Conservation (phyloP, 2,888 invertebrate species). For the Automeris io region DNA sequence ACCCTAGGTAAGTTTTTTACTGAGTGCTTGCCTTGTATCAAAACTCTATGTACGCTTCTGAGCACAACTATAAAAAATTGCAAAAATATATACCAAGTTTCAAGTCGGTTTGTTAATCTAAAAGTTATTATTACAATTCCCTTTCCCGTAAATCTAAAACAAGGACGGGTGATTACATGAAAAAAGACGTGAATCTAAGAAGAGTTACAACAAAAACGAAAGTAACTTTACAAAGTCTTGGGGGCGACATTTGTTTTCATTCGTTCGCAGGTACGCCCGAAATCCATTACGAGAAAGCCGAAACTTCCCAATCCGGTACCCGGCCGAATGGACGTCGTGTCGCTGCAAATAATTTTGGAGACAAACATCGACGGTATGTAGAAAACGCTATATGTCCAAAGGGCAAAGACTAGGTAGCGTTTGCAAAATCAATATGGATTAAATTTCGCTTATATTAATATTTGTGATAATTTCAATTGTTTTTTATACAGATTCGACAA, state of each 20-base stretch:
- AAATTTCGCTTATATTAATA: constrained; percentile 1
- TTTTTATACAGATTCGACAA: too few relatives aligned
- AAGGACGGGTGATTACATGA: too few relatives aligned
- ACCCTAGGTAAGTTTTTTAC: too few relatives aligned
- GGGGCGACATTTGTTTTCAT: constrained; percentile 21
- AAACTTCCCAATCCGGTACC: constrained; percentile 26
- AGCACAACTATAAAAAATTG: too few relatives aligned
- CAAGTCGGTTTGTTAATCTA: too few relatives aligned
- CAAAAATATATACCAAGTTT: too few relatives aligned
- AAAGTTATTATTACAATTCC: too few relatives aligned
- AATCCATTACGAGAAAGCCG: constrained; percentile 23
- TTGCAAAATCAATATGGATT: constrained; percentile 1
- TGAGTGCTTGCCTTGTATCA: too few relatives aligned
- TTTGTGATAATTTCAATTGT: too few relatives aligned
- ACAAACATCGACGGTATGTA: constrained; percentile 17
- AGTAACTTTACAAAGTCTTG: constrained; percentile 12
- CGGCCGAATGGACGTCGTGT: constrained; percentile 20
- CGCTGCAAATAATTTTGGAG: constrained; percentile 24
- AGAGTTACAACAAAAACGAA: constrained; percentile 9
- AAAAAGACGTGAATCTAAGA: not conserved
- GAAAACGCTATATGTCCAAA: constrained; percentile 20
- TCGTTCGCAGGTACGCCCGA: constrained; percentile 16
- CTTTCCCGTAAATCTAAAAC: too few relatives aligned
- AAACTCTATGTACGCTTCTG: too few relatives aligned
- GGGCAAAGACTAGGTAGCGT: not conserved